Conservation (phyloP, 2,888 invertebrate genomes). For the Aphodius sticticus region DNA sequence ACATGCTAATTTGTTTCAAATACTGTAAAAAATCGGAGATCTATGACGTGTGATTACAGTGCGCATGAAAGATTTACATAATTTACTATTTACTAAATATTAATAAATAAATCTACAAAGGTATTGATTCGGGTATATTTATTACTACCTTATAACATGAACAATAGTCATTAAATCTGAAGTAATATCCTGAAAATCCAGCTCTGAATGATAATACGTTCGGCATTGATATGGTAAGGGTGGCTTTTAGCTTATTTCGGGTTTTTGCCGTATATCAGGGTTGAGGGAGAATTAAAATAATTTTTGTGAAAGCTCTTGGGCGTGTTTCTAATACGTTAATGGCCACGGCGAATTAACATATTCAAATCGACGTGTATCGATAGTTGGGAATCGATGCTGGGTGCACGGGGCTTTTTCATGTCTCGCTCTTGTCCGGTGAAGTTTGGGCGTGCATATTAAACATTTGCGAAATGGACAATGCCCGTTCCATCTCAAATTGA, state of each 20-base stretch:
- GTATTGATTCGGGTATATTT: too few species aligned
- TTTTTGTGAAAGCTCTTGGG: neutral
- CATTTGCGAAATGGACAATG: neutral
- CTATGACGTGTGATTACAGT: too few species aligned
- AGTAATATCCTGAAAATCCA: too few species aligned
- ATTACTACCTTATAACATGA: too few species aligned
- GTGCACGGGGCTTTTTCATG: conserved; percentile 12
- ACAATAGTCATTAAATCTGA: too few species aligned
- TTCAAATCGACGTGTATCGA: neutral
- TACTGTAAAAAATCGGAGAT: too few species aligned
- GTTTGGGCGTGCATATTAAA: conserved; percentile 24
- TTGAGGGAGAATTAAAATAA: neutral
- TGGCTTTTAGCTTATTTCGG: neutral
- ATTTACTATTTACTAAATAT: too few species aligned
- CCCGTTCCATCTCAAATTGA: conserved; percentile 16
- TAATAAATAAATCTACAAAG: too few species aligned
- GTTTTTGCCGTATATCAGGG: neutral
- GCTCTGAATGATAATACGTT: too few species aligned
- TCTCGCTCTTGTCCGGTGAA: conserved; percentile 13
- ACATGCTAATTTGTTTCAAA: too few species aligned
- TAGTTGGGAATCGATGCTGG: conserved; percentile 7
- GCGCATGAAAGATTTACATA: too few species aligned
- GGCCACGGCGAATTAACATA: conserved; percentile 12
- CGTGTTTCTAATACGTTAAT: neutral
- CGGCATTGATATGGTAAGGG: too few species aligned